A percentile compares a stretch with the other conserved stretches of the same genome.
Evolutionary conservation across 2,888 invertebrate genomes (phyloP).

Genomic region (Drosophila anceps): DNA sequence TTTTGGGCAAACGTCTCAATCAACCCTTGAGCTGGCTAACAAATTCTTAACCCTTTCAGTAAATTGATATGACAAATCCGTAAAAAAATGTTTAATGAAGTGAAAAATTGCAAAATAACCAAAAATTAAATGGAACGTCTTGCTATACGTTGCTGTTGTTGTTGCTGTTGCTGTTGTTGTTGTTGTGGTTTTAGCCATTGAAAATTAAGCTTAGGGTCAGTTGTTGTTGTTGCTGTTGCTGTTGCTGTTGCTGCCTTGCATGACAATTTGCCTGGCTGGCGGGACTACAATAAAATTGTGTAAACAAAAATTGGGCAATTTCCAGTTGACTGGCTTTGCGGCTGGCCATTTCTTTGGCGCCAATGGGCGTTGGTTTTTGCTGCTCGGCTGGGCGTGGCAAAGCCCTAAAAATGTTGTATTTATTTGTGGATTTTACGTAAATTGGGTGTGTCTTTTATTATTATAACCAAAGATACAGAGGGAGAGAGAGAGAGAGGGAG

Average conservation of each 20-base stretch:
- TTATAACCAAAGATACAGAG: conserved; percentile 27
- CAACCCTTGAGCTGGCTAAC: conserved; percentile 61
- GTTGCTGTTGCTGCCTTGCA: conserved; percentile 52
- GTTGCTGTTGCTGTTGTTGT: conserved; percentile 16
- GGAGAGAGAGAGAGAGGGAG: too few relatives aligned
- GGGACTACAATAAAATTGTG: conserved; percentile 64
- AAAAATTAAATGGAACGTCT: conserved; percentile 81
- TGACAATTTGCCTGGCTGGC: conserved; percentile 51
- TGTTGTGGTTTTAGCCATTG: conserved; percentile 38
- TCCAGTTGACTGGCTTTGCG: conserved; percentile 82
- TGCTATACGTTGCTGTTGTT: not conserved
- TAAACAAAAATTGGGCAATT: conserved; percentile 79
- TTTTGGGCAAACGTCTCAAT: conserved; percentile 52
- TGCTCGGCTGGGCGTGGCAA: conserved; percentile 24
- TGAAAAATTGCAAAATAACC: conserved; percentile 85
- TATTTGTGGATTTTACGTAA: conserved; percentile 74
- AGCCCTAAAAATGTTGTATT: conserved; percentile 67
- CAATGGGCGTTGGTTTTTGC: conserved; percentile 12
- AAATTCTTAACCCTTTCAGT: conserved; percentile 69
- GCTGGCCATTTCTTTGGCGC: conserved; percentile 66
- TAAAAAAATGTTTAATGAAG: conserved; percentile 82
- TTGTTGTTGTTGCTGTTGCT: conserved; percentile 20
- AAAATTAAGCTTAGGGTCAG: conserved; percentile 61
- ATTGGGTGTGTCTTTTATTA: conserved; percentile 78
- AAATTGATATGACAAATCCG: conserved; percentile 79